Base-by-base conservation (phyloP, 2,888 invertebrate genomes). In the Apamea sordens region DNA sequence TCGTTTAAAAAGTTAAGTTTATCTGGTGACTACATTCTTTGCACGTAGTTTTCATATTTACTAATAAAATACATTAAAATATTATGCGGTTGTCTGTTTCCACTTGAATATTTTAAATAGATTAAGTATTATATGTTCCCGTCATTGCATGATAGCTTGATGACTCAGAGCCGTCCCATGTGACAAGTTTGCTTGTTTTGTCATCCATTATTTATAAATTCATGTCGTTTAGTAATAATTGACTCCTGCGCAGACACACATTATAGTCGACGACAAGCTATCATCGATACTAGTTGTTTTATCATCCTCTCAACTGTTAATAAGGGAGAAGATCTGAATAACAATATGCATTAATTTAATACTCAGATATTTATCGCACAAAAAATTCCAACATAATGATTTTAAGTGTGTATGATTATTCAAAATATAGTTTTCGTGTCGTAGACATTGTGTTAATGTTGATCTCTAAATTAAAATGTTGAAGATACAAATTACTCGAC, bases 191-290 rank as follows among this genome's bases (percentile, higher is more conserved):
- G 68, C 78, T 86, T 86, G 82, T 86, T 89, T 83, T 80, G 72
- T 87, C 79, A 86, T 89, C 90, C 88, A 89, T 89, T 88, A 92
- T 91, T 91, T 91, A 92, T 92, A 91, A 92, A 90, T 93, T 94
- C 92, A 93, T 93, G 92, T 92, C 93, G 92, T 94, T 95, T 94
- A 94, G 93, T 92, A 93, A 93, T 94, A 94, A 95, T 87, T 85
- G 85, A 87, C 86, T 83, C 80, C 70, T 79, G 70, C 79, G 85
- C 80, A 84, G 85, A 73, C 82, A 91, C 87, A 87, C 80, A 86
- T 88, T 89, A 89, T 88, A 91, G 90, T 89, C 88, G 85, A 85
- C 82, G 92, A 91, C 92, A 91, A 92, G 92, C 91, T 92, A 92
- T 92, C 92, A 92, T 93, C 91, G 89, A 69, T 88, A 88, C 85